Evolutionary conservation across 1,140 invertebrate genomes (phyloP), one percentile per base, ranked within the genome.

Genomic region (Mamestra configurata): DNA sequence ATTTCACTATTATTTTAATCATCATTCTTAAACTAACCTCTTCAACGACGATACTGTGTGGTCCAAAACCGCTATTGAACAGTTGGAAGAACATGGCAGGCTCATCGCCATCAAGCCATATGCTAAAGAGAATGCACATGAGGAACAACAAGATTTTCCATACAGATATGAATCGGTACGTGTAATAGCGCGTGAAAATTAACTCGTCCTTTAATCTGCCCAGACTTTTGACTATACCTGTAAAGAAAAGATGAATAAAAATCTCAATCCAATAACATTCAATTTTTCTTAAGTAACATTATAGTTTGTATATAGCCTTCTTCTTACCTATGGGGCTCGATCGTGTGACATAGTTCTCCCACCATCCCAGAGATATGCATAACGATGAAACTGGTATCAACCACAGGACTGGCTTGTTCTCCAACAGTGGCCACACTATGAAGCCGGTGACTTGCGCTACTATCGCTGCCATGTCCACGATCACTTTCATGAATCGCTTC

Each of bases 291-390:
- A n/a, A 43, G 10, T 1, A 0, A 11, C 3, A 11, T 3, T 35
- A 43, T 43, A 3, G 11, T 43, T 43, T 8, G 40, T 43, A n/a
- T n/a, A n/a, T n/a, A 43, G 11, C 35, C 20, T 22, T 61, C 20
- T 49, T 83, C 89, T 93, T 92, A 96, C 97, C 96, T 78, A 98
- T 96, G 0, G 97, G 97, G 81, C 98, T 98, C 73, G 97, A 96
- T 81, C 96, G 96, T 31, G 98, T 98, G 0, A 98, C 98, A 89
- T 98, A 99, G 95, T 99, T 99, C 94, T 99, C 99, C 99, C 99
- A 99, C 98, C 98, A 99, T 27, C 98, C 97, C 35, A 98, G 96
- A 3, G 98, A 99, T 51, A 98, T 97, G 53, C 98, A 96, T 46
- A 99, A 93, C 7, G 98, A 96, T 0, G 98, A 95, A 0, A 98